A percentile compares a stretch with the other conserved stretches of the same genome.
These are phyloP conservation scores for Peromyscus aztecus DNA, from an alignment of 2,797 vertebrate species.

Conservation along the genomic window DNA sequence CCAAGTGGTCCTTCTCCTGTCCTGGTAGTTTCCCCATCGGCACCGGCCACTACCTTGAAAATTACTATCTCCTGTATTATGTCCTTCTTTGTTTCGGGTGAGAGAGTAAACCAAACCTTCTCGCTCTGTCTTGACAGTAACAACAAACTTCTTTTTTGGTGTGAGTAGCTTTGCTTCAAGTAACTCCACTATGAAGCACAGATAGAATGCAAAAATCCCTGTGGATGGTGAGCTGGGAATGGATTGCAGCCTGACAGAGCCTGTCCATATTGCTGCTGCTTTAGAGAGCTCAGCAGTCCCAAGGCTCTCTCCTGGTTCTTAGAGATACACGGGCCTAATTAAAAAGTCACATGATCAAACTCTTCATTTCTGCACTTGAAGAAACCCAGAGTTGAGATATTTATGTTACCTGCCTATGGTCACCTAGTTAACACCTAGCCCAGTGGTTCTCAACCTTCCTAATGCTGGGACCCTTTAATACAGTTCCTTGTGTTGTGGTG, in stretches of 20 bases:
- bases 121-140: not conserved
- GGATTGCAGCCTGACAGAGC: not conserved
- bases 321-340: not conserved
- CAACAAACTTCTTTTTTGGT: not conserved
- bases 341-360: constrained; percentile 29
- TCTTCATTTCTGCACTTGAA: not conserved
- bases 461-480: not conserved
- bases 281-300: not conserved
- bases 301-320: not conserved
- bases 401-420: not conserved
- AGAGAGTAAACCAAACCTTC: constrained; percentile 14
- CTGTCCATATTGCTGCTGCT: not conserved
- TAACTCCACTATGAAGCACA: constrained; percentile 10
- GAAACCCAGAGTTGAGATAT: not conserved
- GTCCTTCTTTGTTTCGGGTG: constrained; percentile 25
- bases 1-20: not conserved
- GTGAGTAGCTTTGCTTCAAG: constrained; percentile 7
- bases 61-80: not conserved
- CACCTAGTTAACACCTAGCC: constrained; percentile 1
- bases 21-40: not conserved
- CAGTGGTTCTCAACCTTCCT: not conserved
- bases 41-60: not conserved
- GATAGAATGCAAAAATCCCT: constrained; percentile 2
- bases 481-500: not conserved
- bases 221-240: not conserved